Base-by-base conservation (phyloP, 2,113 vertebrate species). In the Dolichallabes microphthalmus region DNA sequence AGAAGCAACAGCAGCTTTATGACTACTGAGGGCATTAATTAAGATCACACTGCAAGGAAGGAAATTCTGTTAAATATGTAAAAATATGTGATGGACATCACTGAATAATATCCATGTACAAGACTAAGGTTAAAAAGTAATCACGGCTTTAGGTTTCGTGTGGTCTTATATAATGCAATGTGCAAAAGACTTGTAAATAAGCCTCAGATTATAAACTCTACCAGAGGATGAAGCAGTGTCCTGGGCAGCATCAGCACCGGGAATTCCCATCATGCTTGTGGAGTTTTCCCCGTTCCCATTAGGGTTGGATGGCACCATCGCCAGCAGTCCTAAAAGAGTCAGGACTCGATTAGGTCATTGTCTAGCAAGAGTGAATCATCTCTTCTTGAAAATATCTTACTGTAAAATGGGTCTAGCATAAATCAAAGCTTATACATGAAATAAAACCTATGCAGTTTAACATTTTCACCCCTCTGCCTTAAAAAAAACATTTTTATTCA, bases 271-370 rank as follows among this genome's bases (percentile, higher is more conserved):
- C 53, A 45, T 84, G 22, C 90, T 88, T 13, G 89, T 88, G 25
- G 91, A 86, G 6, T 81, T 52, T 73, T 94, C 93, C 0, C 85
- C 88, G 17, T 88, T 90, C 0, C 91, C 92, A 0, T 84, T 89
- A n/a, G 91, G 45, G 82, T 87, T 94, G 88, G 94, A 94, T 0
- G 94, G 94, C 87, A 95, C 94, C 17, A 90, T 89, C 0, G 93
- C 94, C 86, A 95, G 71, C 60, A 95, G 91, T 10, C 94, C 94
- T 95, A 66, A 45, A 74, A 82, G 30, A n/a, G 35, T 52, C 52
- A 82, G 2, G 58, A 30, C 64, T 80, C 15, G 4, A 32, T 69
- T 35, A 81, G 30, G 60, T 39, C 35, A 73, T 22, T 6, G 69
- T 20, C 19, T 17, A 71, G 15, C 15, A 30, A 64, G 2, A 14